Conservation (phyloP, 2,888 invertebrate species). For the Exephanes ischioxanthus region DNA sequence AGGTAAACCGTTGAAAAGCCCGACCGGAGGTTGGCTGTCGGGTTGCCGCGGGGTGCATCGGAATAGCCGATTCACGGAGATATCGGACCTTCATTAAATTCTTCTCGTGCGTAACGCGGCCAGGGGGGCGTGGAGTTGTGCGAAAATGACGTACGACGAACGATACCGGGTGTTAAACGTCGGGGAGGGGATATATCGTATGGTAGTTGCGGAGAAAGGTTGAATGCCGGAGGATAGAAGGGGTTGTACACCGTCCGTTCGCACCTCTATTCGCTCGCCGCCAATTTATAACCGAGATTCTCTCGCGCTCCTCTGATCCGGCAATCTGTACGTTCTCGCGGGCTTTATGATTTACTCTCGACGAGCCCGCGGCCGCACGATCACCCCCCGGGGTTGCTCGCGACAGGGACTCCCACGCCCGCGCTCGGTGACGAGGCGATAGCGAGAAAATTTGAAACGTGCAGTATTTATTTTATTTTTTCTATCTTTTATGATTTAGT, state of each 20-base stretch:
- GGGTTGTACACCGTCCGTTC: slow-evolving; percentile 68
- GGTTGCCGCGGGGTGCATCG: slow-evolving; percentile 39
- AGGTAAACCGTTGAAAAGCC: slow-evolving; percentile 68
- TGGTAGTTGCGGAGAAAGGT: slow-evolving; percentile 22
- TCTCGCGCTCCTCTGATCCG: slow-evolving; percentile 58
- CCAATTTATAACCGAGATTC: slow-evolving; percentile 76
- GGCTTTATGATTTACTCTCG: slow-evolving; percentile 58
- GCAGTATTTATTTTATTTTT: background rate
- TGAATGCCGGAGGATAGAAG: slow-evolving; percentile 17
- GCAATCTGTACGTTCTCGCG: slow-evolving; percentile 65
- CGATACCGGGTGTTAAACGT: slow-evolving; percentile 51
- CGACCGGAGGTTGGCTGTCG: background rate
- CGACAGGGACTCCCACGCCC: background rate
- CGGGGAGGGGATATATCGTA: slow-evolving; percentile 30
- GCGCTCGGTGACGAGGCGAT: slow-evolving; percentile 9
- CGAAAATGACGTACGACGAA: slow-evolving; percentile 48
- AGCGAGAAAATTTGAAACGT: slow-evolving; percentile 34
- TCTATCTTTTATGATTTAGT: background rate
- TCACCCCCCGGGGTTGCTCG: slow-evolving; percentile 6
- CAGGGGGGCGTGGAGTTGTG: slow-evolving; percentile 16
- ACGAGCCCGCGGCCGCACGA: slow-evolving; percentile 7
- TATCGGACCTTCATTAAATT: slow-evolving; percentile 46
- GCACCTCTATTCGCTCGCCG: slow-evolving; percentile 72
- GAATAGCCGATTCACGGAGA: slow-evolving; percentile 46
- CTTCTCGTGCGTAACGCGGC: slow-evolving; percentile 8